Conservation (phyloP, 35 echinoderm and acorn worm species). For the Acanthaster planci region DNA sequence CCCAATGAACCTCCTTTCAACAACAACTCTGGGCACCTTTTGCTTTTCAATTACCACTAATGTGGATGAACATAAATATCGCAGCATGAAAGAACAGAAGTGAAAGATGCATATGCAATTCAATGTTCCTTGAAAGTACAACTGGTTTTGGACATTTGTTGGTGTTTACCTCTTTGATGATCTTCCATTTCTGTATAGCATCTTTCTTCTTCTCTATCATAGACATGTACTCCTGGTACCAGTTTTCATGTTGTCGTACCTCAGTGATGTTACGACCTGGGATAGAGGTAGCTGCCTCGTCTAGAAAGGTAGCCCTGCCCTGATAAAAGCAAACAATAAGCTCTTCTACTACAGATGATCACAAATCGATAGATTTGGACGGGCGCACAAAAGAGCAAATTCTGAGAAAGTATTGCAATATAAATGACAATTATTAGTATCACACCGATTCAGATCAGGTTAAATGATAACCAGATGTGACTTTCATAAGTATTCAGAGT, state of each 20-base stretch:
- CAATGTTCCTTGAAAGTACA: not conserved
- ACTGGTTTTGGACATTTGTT: not conserved
- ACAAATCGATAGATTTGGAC: no score
- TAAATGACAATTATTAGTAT: no score
- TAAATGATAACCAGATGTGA: no score
- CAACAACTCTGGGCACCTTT: no score
- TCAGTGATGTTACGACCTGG: slow-evolving; percentile 80
- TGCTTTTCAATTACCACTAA: not conserved
- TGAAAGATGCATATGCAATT: not conserved
- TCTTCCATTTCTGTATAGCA: slow-evolving; percentile 95
- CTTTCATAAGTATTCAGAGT: no score
- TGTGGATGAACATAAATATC: no score
- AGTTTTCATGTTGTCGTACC: slow-evolving; percentile 80
- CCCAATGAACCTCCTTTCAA: no score
- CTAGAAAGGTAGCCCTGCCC: slow-evolving; percentile 76
- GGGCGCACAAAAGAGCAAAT: no score
- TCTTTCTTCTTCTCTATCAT: slow-evolving; percentile 94
- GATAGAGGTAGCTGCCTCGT: slow-evolving; percentile 76
- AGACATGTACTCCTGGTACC: slow-evolving; percentile 89
- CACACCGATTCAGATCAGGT: no score
- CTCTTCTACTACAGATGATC: not conserved
- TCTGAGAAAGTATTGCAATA: no score
- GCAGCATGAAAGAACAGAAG: no score
- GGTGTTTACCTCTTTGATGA: slow-evolving; percentile 67
- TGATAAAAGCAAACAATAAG: slow-evolving; percentile 31